Evolutionary conservation across 2,113 vertebrate genomes (phyloP), one percentile per base, ranked within the genome.

Genomic region (Vulpes vulpes): DNA sequence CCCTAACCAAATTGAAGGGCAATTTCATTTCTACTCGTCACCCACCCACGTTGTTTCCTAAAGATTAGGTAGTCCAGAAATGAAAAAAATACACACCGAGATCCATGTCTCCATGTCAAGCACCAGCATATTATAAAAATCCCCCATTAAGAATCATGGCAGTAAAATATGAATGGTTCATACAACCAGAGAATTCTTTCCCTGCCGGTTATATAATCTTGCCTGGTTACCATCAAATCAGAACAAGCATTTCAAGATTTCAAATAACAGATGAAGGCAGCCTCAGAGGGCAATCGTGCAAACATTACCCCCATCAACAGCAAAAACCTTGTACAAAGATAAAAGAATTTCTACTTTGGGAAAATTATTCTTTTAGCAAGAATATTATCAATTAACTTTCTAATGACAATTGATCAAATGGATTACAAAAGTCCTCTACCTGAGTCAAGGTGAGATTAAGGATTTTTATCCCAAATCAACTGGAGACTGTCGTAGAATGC

Each of bases 1-100:
- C 95, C 8, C 73, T 86, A 62, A 90, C 11, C 85, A 90, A 57
- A 49, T 2, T 76, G 65, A 73, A 94, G 74, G 17, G 12, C 32
- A 87, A 91, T 79, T 89, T 96, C 22, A 84, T 92, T 96, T 97
- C 88, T 92, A 67, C 69, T 65, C 32, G 16, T 94, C 60, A 91
- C 67, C 64, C 83, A 95, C 53, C 55, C 27, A 89, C 92, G 38
- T 96, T 94, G 83, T 67, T 96, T 96, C 69, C 73, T 92, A 85
- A 91, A 95, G 65, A 84, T 91, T 91, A 96, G 96, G n/a, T 38
- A 55, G 32, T 65, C 55, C 15, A 49, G 78, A 89, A 89, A 11
- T 95, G 49, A 78, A 94, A 90, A 80, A 90, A 80, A 83, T 51
- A 51, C 8, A 93, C 86, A 59, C 57, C n/a, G 87, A 91, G 38